Conservation (phyloP, 1,140 invertebrate species). For the Latrodectus geometricus region DNA sequence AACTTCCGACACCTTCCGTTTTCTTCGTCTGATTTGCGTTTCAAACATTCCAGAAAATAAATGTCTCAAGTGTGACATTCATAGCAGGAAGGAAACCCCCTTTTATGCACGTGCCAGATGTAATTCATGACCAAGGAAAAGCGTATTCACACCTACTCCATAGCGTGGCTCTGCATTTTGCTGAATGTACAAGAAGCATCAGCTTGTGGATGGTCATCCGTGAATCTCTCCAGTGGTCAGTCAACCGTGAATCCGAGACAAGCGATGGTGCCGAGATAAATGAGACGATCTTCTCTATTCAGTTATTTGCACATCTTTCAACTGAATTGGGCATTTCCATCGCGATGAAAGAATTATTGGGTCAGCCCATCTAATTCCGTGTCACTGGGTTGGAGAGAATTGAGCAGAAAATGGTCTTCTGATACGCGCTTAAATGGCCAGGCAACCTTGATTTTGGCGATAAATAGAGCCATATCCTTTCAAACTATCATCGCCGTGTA, state of each 20-base stretch:
- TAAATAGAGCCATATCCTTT: neutral
- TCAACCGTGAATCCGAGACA: conserved; percentile 21
- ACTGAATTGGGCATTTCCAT: neutral
- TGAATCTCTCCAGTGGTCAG: conserved; percentile 15
- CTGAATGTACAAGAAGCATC: neutral
- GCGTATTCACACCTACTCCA: neutral
- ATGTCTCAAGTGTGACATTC: neutral
- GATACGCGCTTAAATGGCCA: neutral
- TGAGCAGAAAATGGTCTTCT: neutral
- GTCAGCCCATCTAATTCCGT: conserved; percentile 23
- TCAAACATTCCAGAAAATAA: neutral
- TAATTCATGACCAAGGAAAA: neutral
- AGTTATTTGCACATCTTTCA: neutral
- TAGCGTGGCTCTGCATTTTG: conserved; percentile 1
- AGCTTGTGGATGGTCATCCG: conserved; percentile 25
- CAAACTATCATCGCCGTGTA: neutral
- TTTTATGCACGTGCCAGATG: neutral
- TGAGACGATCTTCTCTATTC: conserved; percentile 23
- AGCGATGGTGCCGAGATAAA: conserved; percentile 35
- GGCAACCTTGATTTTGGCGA: neutral
- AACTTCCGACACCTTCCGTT: neutral
- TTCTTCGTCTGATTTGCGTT: neutral
- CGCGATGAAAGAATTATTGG: conserved; percentile 3
- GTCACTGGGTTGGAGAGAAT: conserved; percentile 33
- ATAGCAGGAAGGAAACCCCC: neutral